phyloP scores from a whole-genome alignment of 2,797 vertebrate genomes.

The Periophthalmus magnuspinnatus region DNA sequence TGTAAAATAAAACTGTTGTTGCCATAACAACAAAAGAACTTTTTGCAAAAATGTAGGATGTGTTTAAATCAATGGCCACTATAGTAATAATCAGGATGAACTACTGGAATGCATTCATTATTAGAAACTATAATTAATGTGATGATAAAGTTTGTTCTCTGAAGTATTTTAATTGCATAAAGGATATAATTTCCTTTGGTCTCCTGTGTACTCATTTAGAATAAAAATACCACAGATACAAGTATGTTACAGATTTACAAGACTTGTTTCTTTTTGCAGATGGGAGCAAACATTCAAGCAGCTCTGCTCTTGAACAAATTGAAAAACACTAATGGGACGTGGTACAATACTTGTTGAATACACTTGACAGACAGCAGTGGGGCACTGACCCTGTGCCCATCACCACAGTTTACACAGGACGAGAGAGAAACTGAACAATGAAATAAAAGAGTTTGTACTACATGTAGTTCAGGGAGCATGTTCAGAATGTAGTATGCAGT shows the following conservation, averaged over 20 bases:
- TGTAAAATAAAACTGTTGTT: constrained; percentile 10
- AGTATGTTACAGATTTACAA: not conserved
- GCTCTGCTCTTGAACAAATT: not conserved
- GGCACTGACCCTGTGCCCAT: not conserved
- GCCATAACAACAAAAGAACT: not conserved
- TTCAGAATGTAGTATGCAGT: too few relatives aligned
- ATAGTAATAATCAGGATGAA: not conserved
- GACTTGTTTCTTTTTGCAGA: not conserved
- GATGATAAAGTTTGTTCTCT: not conserved
- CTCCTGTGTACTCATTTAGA: not conserved
- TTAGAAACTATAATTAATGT: not conserved
- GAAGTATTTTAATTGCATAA: not conserved
- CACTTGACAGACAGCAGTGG: not conserved
- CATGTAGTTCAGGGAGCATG: too few relatives aligned
- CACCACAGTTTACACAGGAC: too few relatives aligned
- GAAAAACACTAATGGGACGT: not conserved
- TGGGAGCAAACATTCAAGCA: not conserved
- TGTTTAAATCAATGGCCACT: not conserved
- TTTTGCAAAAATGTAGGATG: not conserved
- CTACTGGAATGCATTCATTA: not conserved
- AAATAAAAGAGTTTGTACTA: too few relatives aligned
- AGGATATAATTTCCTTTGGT: not conserved
- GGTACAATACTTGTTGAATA: not conserved
- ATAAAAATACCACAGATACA: not conserved
- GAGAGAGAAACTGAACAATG: too few relatives aligned